Base-by-base conservation (phyloP, 2,888 invertebrate species). In the Acheta domesticus region DNA sequence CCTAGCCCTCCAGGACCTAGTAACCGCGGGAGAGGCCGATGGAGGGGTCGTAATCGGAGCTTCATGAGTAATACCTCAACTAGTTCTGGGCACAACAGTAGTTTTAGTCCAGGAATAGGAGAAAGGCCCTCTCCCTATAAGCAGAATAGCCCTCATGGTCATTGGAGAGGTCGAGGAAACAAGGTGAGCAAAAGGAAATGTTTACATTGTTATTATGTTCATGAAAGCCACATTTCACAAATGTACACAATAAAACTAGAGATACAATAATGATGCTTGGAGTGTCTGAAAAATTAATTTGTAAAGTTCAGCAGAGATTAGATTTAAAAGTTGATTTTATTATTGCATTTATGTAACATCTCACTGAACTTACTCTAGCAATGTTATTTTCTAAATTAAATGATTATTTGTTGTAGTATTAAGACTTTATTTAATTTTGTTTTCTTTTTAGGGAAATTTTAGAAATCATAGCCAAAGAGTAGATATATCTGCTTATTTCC, bases 401-500 rank as follows among this genome's bases (percentile, higher is more conserved):
- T 73, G 48, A 74, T 23, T 36, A 19, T 36, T 74, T 48, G 5
- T 14, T 78, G 48, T 62, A 62, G 4, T 62, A 19, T 62, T 11
- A 5, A 62, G 1, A 62, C 14, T 62, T 62, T 62, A 19, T 5
- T 16, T 77, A 21, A 20, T 77, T 79, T 77, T 80, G 75, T 80
- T 77, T 49, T 80, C 78, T 62, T 77, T 78, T 78, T 77, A 75
- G 73, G 50, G 49, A 74, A 76, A 78, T 73, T 49, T 48, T 49
- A 36, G 21, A 50, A 80, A 80, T 49, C 48, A 75, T 14, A 74
- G 77, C 36, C 75, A 76, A 75, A 77, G 36, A 48, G 77, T 62
- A 48, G 77, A 80, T 75, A 80, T 80, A 62, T 80, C 80, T 12
- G 77, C 74, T 23, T 82, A 82, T 78, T 82, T 80, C 79, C 82